Conservation (phyloP, 2,797 vertebrate species). For the Pipistrellus kuhlii region DNA sequence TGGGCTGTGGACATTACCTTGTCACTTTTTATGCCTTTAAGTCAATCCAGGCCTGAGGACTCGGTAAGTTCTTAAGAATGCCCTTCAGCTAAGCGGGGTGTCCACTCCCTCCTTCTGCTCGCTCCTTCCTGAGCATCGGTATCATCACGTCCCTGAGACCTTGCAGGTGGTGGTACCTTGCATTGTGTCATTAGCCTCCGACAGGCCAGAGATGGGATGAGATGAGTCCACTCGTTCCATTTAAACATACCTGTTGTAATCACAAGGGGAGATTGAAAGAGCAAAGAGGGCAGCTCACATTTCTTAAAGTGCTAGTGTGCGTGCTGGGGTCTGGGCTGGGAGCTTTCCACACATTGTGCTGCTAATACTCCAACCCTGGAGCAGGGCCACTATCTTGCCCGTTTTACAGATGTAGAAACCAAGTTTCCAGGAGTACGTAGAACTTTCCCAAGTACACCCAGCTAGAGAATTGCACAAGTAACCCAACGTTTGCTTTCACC, state of each 20-base stretch:
- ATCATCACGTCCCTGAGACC: background rate
- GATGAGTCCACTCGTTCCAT: background rate
- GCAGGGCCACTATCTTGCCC: background rate
- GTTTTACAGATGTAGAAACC: background rate
- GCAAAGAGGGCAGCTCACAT: background rate
- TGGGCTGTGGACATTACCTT: background rate
- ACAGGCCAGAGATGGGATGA: background rate
- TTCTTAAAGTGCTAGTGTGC: background rate
- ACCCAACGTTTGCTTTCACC: background rate
- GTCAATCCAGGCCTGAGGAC: background rate
- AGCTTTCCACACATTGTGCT: background rate
- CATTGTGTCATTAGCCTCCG: background rate
- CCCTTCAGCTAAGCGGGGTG: accelerated
- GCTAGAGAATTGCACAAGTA: background rate
- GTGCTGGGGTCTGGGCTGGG: background rate
- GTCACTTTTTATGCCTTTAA: background rate
- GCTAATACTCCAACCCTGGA: background rate
- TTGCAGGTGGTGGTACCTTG: background rate
- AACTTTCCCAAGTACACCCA: background rate
- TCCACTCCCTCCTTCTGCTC: accelerated
- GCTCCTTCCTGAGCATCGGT: background rate
- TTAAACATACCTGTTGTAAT: background rate
- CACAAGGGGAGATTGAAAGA: background rate
- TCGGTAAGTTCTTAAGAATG: background rate
- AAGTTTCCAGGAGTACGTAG: background rate